phyloP scores from a whole-genome alignment of 1,140 invertebrate species.

The Asobara japonica region DNA sequence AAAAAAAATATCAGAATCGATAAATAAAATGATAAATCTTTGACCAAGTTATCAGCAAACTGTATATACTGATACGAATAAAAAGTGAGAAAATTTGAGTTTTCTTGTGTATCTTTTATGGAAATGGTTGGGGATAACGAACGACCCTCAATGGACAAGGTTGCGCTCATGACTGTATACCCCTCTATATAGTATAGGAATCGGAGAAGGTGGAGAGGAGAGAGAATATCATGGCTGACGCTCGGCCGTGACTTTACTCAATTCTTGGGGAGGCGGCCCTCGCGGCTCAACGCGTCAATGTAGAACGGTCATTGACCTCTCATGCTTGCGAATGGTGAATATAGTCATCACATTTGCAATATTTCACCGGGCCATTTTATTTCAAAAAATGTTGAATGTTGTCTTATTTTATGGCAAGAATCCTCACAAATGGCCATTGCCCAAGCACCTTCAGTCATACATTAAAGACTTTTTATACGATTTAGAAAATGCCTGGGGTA shows the following conservation, averaged over 20 bases:
- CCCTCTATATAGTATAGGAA: not conserved
- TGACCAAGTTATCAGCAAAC: too few relatives aligned
- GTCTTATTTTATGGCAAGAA: too few relatives aligned
- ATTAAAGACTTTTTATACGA: too few relatives aligned
- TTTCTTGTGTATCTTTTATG: not conserved
- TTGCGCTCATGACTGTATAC: conserved; percentile 30
- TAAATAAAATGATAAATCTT: too few relatives aligned
- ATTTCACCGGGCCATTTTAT: conserved; percentile 27
- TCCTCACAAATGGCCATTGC: too few relatives aligned
- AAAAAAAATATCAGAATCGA: too few relatives aligned
- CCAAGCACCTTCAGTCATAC: too few relatives aligned
- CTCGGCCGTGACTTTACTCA: conserved; percentile 66
- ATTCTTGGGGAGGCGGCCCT: conserved; percentile 50
- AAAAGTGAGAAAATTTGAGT: not conserved
- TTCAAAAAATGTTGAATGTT: too few relatives aligned
- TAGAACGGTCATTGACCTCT: conserved; percentile 67
- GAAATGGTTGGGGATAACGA: not conserved
- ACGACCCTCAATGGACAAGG: conserved; percentile 45
- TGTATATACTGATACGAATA: too few relatives aligned
- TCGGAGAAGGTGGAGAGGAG: conserved; percentile 39
- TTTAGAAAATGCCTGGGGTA: too few relatives aligned
- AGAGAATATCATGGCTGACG: conserved; percentile 65
- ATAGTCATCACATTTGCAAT: conserved; percentile 31
- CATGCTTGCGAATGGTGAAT: not conserved
- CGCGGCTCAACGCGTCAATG: conserved; percentile 65